phyloP scores from a whole-genome alignment of 2,113 vertebrate genomes.

The Eulacestoma nigropectus region DNA sequence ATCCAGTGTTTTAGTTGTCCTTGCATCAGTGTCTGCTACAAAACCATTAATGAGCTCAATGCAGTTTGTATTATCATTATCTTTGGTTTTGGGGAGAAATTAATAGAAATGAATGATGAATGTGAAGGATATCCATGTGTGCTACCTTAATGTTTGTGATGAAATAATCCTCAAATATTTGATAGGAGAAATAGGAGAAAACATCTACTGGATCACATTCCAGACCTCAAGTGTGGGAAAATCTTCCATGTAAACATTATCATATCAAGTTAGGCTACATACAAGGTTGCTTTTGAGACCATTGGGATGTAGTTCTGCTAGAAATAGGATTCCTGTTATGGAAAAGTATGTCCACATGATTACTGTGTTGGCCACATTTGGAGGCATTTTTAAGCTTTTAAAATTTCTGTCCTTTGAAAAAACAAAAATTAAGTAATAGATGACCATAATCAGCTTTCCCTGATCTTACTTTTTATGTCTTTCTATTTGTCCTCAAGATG shows the following conservation, averaged over 20 bases:
- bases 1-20: not conserved
- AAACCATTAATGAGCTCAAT: not conserved
- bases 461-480: not conserved
- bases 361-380: not conserved
- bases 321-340: not conserved
- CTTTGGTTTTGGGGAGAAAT: not conserved
- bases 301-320: not conserved
- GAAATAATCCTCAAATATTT: not conserved
- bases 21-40: not conserved
- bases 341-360: not conserved
- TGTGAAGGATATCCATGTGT: not conserved
- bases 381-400: not conserved
- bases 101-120: not conserved
- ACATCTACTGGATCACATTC: not conserved
- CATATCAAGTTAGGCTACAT: not conserved
- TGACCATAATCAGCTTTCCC: not conserved
- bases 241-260: not conserved
- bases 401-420: not conserved
- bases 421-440: not conserved
- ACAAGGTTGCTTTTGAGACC: not conserved
- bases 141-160: not conserved
- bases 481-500: not conserved
- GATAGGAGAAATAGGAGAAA: not conserved
- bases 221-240: not conserved
- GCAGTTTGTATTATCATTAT: not conserved